Evolutionary conservation across 30 jellyfish, hydroid and myxozoan genomes (phyloP).

Genomic region (Hydra vulgaris): DNA sequence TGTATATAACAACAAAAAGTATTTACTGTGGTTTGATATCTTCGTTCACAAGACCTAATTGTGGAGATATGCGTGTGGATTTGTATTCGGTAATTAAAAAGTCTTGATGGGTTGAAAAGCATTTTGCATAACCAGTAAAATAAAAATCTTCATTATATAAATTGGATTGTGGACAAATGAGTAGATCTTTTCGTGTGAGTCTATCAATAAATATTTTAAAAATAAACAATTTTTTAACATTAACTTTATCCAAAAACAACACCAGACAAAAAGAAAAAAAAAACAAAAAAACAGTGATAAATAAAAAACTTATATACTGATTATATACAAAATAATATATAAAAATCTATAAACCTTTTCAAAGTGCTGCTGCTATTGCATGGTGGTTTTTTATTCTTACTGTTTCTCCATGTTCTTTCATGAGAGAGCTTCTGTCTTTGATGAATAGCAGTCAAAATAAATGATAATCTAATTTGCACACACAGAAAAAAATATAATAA

Average conservation of each 20-base stretch:
- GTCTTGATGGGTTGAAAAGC: background rate
- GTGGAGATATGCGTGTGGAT: background rate
- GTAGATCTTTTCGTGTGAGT: background rate
- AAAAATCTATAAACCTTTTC: too few relatives aligned
- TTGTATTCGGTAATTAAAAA: background rate
- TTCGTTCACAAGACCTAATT: background rate
- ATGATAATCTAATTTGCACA: background rate
- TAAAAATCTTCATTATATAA: background rate
- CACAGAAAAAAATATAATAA: background rate
- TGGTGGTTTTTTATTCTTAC: background rate
- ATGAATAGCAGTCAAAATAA: background rate
- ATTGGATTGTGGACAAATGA: background rate
- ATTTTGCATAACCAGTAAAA: background rate
- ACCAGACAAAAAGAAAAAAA: too few relatives aligned
- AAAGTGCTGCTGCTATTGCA: too few relatives aligned
- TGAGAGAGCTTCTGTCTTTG: background rate
- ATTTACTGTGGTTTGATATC: background rate
- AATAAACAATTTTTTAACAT: background rate
- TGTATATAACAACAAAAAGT: too few relatives aligned
- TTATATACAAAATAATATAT: too few relatives aligned
- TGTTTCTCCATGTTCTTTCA: background rate
- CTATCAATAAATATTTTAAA: background rate
- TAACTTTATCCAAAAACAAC: background rate
- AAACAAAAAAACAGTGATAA: too few relatives aligned
- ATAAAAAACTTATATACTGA: too few relatives aligned